Percentiles rank a stretch among this genome's conserved stretches.
Evolutionary conservation across 2,113 vertebrate species (phyloP).

Genomic region (Alaudala cheleensis): DNA sequence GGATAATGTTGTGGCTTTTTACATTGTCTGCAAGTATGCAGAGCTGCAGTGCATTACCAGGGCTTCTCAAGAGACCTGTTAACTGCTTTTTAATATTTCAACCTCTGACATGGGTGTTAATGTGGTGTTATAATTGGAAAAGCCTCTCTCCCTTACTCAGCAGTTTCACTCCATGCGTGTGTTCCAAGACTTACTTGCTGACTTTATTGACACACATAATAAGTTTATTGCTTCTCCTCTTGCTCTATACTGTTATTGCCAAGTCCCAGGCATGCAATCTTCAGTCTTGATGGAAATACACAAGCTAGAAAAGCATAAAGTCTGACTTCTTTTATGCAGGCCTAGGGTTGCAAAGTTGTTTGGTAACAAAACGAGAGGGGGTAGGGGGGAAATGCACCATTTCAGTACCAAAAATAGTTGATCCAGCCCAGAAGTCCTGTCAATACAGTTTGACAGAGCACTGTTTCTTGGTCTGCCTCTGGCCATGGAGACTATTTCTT

Average conservation of each 20-base stretch:
- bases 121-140: conserved; percentile 53
- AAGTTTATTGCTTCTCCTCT: conserved; percentile 38
- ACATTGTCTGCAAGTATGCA: conserved; percentile 39
- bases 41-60: conserved; percentile 6
- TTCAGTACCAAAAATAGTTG: not conserved
- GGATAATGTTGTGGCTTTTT: conserved; percentile 25
- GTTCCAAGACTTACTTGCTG: conserved; percentile 47
- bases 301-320: not conserved
- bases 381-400: not conserved
- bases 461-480: not conserved
- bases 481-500: not conserved
- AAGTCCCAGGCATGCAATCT: conserved; percentile 9
- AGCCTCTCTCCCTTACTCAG: conserved; percentile 49
- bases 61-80: conserved; percentile 35
- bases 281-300: not conserved
- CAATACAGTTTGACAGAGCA: not conserved
- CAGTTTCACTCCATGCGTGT: conserved; percentile 43
- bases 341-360: not conserved
- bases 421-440: not conserved
- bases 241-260: not conserved
- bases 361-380: not conserved
- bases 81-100: conserved; percentile 35
- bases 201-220: conserved; percentile 49
- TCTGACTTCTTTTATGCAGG: not conserved
- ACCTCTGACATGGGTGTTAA: conserved; percentile 54